Evolutionary conservation across 2,888 invertebrate genomes (phyloP).

Genomic region (Caenorhabditis sp.): DNA sequence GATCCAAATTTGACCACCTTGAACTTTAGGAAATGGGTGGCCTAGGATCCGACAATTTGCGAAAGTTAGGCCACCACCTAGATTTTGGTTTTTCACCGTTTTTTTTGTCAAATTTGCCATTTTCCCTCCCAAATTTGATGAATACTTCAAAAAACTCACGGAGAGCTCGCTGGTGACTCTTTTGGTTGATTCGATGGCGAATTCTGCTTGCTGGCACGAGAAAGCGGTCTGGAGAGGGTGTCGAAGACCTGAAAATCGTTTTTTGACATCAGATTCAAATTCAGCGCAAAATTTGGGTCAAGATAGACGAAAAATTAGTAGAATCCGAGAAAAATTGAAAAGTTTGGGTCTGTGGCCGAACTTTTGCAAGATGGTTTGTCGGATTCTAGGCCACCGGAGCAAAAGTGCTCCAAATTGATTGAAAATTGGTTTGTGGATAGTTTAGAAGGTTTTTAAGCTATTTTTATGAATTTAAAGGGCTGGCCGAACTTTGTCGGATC

Average conservation of each 20-base stretch:
- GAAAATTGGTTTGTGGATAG: background rate
- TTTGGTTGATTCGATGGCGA: conserved; percentile 29
- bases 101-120: too few species aligned
- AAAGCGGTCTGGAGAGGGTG: conserved; percentile 69
- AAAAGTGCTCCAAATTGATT: background rate
- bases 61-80: conserved; percentile 11
- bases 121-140: too few species aligned
- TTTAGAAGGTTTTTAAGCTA: background rate
- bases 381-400: background rate
- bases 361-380: conserved; percentile 9
- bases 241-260: conserved; percentile 70
- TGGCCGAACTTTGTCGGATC: background rate
- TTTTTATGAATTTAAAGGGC: background rate
- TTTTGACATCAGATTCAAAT: too few species aligned
- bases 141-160: conserved; percentile 50
- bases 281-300: background rate
- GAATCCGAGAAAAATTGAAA: too few species aligned
- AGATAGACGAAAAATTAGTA: background rate
- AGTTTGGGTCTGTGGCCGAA: conserved; percentile 7
- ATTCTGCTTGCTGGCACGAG: conserved; percentile 61
- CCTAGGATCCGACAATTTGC: conserved; percentile 7
- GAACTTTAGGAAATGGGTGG: background rate
- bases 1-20: background rate
- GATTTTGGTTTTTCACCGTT: conserved; percentile 1
- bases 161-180: conserved; percentile 44